Base-by-base conservation (phyloP, 2,113 vertebrate species). In the Hoplias malabaricus region DNA sequence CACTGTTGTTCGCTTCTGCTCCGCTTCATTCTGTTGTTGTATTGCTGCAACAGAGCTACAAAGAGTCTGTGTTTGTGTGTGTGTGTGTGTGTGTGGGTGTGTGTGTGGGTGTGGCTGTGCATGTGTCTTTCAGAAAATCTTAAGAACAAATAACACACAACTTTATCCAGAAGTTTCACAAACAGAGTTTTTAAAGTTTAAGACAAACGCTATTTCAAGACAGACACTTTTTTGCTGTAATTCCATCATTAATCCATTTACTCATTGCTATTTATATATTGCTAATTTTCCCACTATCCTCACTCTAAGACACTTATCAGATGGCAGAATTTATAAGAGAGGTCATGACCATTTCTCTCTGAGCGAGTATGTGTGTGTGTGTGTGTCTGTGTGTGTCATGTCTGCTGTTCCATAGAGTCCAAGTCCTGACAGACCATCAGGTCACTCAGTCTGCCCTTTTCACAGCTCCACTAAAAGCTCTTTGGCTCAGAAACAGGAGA, bases 11-110 rank as follows among this genome's bases (percentile, higher is more conserved):
- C 40, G 76, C 76, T 78, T 42, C 69, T 5, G 76, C 68, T 78
- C 67, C 63, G 76, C 76, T 78, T 78, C 11, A 4, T 78, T 78
- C 25, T 38, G 27, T 78, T 50, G 56, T 33, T 78, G 76, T 40
- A 50, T 53, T 40, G 56, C 71, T 8, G 29, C 14, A 42, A 48
- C 66, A 61, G 40, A 23, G 66, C 53, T 70, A 62, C 54, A 66
- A 68, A 53, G 14, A 53, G 0, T 48, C 29, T 77, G n/a, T 48
- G 16, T 40, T 23, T n/a, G n/a, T n/a, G n/a, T n/a, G n/a, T n/a
- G 21, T 36, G 19, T 21, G 48, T 23, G 27, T 61, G 13, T 59
- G 57, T 14, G 6, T 34, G 29, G 33, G 59, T 34, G 46, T 53
- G 67, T 31, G 66, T 46, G 25, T 13, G 25, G 29, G 72, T 63